Percentiles rank a stretch among this genome's conserved stretches.
Evolutionary conservation across 2,113 vertebrate species (phyloP).

Genomic region (Bungarus multicinctus): DNA sequence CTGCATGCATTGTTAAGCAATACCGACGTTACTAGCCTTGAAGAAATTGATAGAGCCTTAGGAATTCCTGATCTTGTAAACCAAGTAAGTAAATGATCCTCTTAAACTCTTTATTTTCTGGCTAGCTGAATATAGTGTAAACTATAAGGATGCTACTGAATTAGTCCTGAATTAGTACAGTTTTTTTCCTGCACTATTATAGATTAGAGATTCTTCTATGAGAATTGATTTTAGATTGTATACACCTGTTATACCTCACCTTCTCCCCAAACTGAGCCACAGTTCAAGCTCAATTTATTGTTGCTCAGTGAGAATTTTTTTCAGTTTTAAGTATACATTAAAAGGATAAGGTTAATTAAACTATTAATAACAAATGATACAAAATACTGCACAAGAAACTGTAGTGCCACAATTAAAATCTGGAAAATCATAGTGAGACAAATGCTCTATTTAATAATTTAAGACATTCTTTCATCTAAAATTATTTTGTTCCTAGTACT

Average conservation of each 20-base stretch:
- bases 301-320: background rate
- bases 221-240: background rate
- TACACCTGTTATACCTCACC: background rate
- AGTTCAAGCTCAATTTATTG: no score
- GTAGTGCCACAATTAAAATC: background rate
- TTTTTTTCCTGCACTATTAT: background rate
- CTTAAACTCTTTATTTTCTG: slow-evolving; percentile 29
- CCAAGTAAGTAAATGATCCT: slow-evolving; percentile 73
- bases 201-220: background rate
- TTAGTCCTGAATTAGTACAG: background rate
- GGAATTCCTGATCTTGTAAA: slow-evolving; percentile 96
- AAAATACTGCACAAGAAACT: background rate
- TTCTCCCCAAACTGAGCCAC: background rate
- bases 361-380: background rate
- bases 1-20: slow-evolving; percentile 92
- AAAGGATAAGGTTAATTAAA: background rate
- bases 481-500: background rate
- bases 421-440: background rate
- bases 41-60: slow-evolving; percentile 93
- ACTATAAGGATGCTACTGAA: background rate
- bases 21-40: slow-evolving; percentile 86
- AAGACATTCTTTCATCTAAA: background rate
- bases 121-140: background rate
- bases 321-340: background rate
- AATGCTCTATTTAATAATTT: background rate